Conservation (phyloP, 2,888 invertebrate species). For the Athalia rosae region DNA sequence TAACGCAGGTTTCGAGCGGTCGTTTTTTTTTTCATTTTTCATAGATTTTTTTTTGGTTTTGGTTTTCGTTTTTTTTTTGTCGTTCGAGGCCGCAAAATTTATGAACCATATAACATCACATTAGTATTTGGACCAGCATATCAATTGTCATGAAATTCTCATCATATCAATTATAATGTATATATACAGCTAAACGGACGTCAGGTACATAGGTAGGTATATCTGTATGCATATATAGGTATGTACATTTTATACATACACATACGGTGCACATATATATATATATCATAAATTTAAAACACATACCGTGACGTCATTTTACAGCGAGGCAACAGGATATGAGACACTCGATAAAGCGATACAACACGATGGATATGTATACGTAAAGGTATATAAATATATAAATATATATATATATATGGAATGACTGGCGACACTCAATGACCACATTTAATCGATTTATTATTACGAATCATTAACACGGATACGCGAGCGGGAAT, state of each 20-base stretch:
- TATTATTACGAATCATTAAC: neutral
- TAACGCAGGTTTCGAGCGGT: neutral
- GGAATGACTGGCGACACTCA: constrained; percentile 34
- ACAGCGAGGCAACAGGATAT: constrained; percentile 2
- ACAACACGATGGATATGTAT: constrained; percentile 43
- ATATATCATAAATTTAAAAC: too few relatives aligned
- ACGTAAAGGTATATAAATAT: constrained; percentile 46
- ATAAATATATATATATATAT: constrained; percentile 21
- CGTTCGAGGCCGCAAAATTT: neutral
- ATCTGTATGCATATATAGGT: too few relatives aligned
- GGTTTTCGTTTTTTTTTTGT: neutral
- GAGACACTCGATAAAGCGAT: neutral
- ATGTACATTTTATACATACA: too few relatives aligned
- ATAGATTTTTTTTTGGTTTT: neutral
- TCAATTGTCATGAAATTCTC: too few relatives aligned
- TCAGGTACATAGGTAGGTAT: too few relatives aligned
- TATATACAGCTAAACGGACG: too few relatives aligned
- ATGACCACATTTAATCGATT: constrained; percentile 9
- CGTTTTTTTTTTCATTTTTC: constrained; percentile 13
- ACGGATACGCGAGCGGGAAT: neutral
- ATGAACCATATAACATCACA: constrained; percentile 4
- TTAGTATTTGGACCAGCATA: neutral
- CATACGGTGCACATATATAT: too few relatives aligned
- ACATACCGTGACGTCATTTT: too few relatives aligned
- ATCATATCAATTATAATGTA: too few relatives aligned